Percentiles rank a stretch among this genome's conserved stretches.
These are phyloP conservation scores for Temnothorax ravouxi DNA, from an alignment of 2,888 invertebrate species.

Conservation along the genomic window DNA sequence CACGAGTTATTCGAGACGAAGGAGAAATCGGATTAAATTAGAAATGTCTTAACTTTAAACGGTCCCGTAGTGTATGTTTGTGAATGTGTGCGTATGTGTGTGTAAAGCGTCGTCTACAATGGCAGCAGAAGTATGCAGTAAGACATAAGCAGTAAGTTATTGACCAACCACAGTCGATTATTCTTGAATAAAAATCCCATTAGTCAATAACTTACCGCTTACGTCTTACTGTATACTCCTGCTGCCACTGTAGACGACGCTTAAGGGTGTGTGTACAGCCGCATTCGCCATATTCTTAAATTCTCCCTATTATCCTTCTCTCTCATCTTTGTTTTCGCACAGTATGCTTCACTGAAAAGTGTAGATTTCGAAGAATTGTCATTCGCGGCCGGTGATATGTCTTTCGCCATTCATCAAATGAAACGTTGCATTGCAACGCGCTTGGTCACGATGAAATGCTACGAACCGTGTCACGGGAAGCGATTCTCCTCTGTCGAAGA, in stretches of 20 bases:
- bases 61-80: slow-evolving; percentile 70
- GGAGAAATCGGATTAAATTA: slow-evolving; percentile 66
- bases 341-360: slow-evolving; percentile 44
- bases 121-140: no score
- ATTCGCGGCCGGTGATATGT: slow-evolving; percentile 76
- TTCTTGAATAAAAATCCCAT: no score
- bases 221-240: no score
- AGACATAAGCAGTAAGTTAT: no score
- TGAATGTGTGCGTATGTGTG: slow-evolving; percentile 59
- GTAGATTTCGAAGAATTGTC: slow-evolving; percentile 65
- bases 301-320: slow-evolving; percentile 42
- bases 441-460: slow-evolving; percentile 53
- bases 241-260: background rate
- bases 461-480: slow-evolving; percentile 51
- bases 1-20: slow-evolving; percentile 44
- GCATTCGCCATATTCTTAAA: slow-evolving; percentile 57
- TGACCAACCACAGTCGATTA: no score
- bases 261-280: slow-evolving; percentile 65
- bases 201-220: no score
- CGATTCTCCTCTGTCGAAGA: slow-evolving; percentile 51
- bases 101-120: slow-evolving; percentile 1
- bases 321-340: background rate
- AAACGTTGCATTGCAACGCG: slow-evolving; percentile 52
- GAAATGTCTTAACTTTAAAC: slow-evolving; percentile 74
- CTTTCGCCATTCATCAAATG: slow-evolving; percentile 72